Evolutionary conservation across 2,888 invertebrate genomes (phyloP), one percentile per base, ranked within the genome.

Genomic region (Thyatira batis): DNA sequence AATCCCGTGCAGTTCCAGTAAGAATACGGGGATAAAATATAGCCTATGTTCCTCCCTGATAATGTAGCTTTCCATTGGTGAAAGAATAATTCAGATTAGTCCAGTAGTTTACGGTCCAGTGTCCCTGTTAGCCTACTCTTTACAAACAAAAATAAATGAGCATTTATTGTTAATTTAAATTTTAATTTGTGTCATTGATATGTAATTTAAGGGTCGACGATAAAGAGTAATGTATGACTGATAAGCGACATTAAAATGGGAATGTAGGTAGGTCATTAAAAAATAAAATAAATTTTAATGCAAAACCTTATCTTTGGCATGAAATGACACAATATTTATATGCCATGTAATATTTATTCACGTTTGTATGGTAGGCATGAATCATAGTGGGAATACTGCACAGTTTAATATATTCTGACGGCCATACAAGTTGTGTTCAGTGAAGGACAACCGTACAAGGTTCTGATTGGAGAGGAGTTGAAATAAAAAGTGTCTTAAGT

Each of bases 321-420:
- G 2, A 6, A 5, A 39, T 39, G 2, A 17, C 39, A 39, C 6
- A 39, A 33, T 33, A 13, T 33, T 33, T 33, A 33, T 30, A 30
- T 33, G 13, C 5, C 33, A 33, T 33, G n/a, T 33, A 13, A 33
- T 33, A 33, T 13, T 3, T 33, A 33, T n/a, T n/a, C 13, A n/a
- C 11, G 2, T 30, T 25, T n/a, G 13, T 27, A 20, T 28, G 27
- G 48, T 27, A 45, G 39, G 45, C 43, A 48, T 55, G 53, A 78
- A 67, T 78, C 78, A 78, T 68, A 61, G 63, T 63, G 52, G 60
- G 64, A 64, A 65, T 60, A 65, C 54, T 52, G 46, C 55, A 54
- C 65, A 67, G 65, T 71, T 67, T 64, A 60, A 61, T 61, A 21
- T 23, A 67, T 69, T 60, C 61, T 45, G 57, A 55, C 50, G 54